A percentile compares a stretch with the other conserved stretches of the same genome.
phyloP scores from a whole-genome alignment of 2,113 vertebrate species.

The Bungarus multicinctus region DNA sequence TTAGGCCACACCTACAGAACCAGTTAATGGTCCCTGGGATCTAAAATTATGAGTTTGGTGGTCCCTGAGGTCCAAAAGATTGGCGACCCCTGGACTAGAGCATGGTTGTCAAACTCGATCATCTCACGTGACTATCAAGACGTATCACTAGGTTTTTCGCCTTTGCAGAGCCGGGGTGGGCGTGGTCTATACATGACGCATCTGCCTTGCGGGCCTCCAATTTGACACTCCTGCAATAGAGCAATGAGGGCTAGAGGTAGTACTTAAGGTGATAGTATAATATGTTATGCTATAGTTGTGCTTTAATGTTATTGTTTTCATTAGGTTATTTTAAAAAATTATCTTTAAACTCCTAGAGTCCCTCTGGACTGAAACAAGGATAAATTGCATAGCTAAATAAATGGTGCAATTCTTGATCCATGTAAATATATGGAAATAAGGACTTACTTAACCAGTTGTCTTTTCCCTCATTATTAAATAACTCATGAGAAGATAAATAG shows the following conservation, averaged over 20 bases:
- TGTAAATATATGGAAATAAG: not conserved
- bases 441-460: not conserved
- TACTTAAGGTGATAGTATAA: not conserved
- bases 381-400: not conserved
- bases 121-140: too few species aligned
- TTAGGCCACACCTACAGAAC: too few species aligned
- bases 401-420: not conserved
- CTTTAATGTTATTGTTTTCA: not conserved
- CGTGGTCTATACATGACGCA: too few species aligned
- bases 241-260: not conserved
- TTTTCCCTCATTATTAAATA: not conserved
- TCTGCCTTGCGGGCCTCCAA: too few species aligned
- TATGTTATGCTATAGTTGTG: not conserved
- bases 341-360: not conserved
- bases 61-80: too few species aligned
- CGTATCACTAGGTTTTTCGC: too few species aligned
- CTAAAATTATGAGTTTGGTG: too few species aligned
- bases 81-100: too few species aligned
- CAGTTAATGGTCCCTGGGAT: too few species aligned
- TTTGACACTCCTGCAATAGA: not conserved
- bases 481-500: not conserved
- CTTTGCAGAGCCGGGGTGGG: too few species aligned
- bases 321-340: not conserved
- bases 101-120: too few species aligned
- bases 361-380: not conserved